Percentiles rank a stretch among this genome's conserved stretches.
phyloP scores from a whole-genome alignment of 2,113 vertebrate genomes.

The Indicator maculatus region DNA sequence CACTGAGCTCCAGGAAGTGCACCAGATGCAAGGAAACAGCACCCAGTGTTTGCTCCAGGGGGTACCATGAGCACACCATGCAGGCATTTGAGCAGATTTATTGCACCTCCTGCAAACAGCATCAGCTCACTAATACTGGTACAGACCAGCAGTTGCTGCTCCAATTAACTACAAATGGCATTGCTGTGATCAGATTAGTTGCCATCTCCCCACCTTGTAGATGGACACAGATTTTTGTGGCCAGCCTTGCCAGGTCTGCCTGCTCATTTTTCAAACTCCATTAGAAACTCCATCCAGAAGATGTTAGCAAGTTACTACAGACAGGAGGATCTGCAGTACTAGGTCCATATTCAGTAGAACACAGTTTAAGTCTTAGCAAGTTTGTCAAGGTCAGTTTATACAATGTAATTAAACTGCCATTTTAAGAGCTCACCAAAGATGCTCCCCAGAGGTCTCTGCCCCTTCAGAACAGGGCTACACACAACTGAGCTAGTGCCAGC shows the following conservation, averaged over 20 bases:
- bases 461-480: neutral
- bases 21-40: neutral
- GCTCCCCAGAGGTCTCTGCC: neutral
- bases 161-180: constrained; percentile 25
- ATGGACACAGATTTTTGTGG: neutral
- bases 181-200: constrained; percentile 41
- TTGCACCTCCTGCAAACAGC: constrained; percentile 18
- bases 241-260: neutral
- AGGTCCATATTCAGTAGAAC: neutral
- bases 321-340: neutral
- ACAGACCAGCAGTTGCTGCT: neutral
- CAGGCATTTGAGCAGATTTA: neutral
- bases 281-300: too few relatives aligned
- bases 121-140: neutral
- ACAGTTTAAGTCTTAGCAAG: neutral
- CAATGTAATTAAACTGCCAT: neutral
- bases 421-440: neutral
- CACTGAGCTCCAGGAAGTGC: neutral
- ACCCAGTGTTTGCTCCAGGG: neutral
- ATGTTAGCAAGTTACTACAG: neutral
- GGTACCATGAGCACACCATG: neutral
- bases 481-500: neutral
- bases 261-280: neutral
- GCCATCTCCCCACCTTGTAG: neutral
- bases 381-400: neutral